Base-by-base conservation (phyloP, 2,113 vertebrate genomes). In the Oncorhynchus clarkii region DNA sequence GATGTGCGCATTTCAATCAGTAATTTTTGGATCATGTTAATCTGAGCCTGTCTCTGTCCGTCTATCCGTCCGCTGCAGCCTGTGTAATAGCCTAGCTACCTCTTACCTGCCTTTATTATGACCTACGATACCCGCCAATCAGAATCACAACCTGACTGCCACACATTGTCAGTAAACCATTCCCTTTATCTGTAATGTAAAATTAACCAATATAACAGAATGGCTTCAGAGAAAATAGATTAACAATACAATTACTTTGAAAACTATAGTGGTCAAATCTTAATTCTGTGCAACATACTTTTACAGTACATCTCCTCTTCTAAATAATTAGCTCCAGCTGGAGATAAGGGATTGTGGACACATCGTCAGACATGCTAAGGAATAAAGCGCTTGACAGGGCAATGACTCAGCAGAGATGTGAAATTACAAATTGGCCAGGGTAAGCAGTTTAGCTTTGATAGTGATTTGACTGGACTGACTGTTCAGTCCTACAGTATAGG, bases 371-470 rank as follows among this genome's bases (percentile, higher is more conserved):
- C 82, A 84, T 31, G 83, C 83, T 91, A 89, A 89, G 89, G 88
- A 87, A 88, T 80, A 92, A 84, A 87, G 84, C 83, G 85, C 84
- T 80, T 92, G 91, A 91, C 91, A 91, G 84, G 82, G 81, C 78
- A 86, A 83, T 90, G 91, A 91, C 89, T 92, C 90, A 91, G 89
- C 90, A 92, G 85, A 88, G 78, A 91, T 89, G 86, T 86, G 84
- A 88, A 85, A 89, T 89, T 91, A 82, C 88, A 89, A 45, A 90
- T 88, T 85, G 89, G 87, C 89, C 86, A 80, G 77, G 80, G 87
- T 84, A 90, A 92, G 90, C 89, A 91, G 86, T 92, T 90, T 87
- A 85, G 80, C 80, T 79, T 45, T 89, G 89, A 89, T 84, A 86
- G 76, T 91, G 89, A 91, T 92, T 77, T 77, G 88, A 88, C 87